phyloP scores from a whole-genome alignment of 2,113 vertebrate species.

The Mobula hypostoma region DNA sequence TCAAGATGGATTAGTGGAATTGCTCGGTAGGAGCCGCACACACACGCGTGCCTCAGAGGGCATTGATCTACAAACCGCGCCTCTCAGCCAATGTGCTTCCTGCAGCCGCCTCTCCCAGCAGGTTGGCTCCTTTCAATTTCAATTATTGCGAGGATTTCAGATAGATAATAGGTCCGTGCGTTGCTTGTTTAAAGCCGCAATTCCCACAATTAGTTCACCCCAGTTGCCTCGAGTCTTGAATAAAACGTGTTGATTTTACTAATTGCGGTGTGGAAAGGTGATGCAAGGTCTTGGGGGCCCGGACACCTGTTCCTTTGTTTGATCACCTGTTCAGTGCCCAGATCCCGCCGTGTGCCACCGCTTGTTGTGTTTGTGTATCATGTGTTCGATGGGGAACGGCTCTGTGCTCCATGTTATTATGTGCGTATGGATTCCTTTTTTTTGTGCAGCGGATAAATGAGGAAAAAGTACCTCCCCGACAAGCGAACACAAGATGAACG shows the following conservation, averaged over 20 bases:
- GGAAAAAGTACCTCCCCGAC: background rate
- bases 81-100: background rate
- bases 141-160: background rate
- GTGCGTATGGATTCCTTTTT: background rate
- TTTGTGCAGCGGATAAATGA: background rate
- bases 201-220: background rate
- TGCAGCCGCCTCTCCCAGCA: background rate
- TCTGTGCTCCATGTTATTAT: constrained; percentile 30
- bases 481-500: background rate
- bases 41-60: background rate
- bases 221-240: background rate
- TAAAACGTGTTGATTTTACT: background rate
- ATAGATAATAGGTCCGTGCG: background rate
- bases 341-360: background rate
- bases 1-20: background rate
- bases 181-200: background rate
- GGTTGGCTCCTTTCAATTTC: background rate
- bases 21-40: background rate
- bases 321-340: constrained; percentile 3
- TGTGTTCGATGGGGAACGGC: background rate
- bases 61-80: background rate
- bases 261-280: background rate
- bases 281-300: background rate
- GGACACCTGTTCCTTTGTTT: background rate
- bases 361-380: background rate